These are phyloP conservation scores for Diphyllodes magnificus DNA, from an alignment of 2,113 vertebrate species.

Conservation along the genomic window DNA sequence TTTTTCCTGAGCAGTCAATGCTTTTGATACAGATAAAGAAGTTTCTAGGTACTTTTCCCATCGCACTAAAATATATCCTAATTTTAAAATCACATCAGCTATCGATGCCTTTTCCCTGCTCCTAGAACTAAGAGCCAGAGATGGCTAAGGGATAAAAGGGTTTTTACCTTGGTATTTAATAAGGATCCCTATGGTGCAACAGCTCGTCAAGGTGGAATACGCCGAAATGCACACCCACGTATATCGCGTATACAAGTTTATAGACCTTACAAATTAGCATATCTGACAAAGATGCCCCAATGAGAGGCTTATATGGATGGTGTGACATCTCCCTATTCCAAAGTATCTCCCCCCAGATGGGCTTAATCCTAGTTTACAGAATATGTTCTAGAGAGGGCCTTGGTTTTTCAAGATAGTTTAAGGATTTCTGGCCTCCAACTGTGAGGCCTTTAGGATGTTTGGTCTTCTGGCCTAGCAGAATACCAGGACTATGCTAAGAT, in stretches of 20 bases:
- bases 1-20: not conserved
- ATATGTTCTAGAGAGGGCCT: not conserved
- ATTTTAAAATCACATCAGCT: not conserved
- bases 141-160: not conserved
- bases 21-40: not conserved
- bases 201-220: not conserved
- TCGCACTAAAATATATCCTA: not conserved
- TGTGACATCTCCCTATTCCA: not conserved
- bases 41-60: not conserved
- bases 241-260: fast-evolving
- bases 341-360: not conserved
- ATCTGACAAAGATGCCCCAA: not conserved
- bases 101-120: not conserved
- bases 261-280: not conserved
- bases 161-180: not conserved
- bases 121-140: not conserved
- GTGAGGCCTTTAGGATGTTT: not conserved
- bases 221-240: not conserved
- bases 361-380: not conserved
- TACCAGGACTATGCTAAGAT: not conserved
- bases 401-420: not conserved
- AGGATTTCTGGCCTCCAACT: not conserved
- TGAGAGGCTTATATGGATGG: not conserved
- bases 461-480: not conserved
- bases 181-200: not conserved